Evolutionary conservation across 2,888 invertebrate genomes (phyloP), one percentile per base, ranked within the genome.

Genomic region (Gari tellinella): DNA sequence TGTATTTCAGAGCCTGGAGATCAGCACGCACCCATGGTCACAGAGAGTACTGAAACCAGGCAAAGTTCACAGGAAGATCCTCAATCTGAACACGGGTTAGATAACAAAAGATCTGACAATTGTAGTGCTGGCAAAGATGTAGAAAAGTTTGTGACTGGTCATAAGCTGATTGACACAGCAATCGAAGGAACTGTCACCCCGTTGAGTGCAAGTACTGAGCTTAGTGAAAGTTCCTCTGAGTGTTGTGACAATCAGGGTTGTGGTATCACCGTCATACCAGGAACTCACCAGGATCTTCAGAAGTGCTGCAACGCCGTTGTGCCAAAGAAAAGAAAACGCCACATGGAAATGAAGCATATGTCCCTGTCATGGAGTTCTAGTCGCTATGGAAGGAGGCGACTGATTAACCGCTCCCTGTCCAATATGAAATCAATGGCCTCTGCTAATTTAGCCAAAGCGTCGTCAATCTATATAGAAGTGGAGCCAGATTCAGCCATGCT

Each of bases 221-320:
- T n/a, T n/a, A n/a, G n/a, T n/a, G n/a, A n/a, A n/a, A n/a, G n/a
- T n/a, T n/a, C 40, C 10, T 7, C n/a, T 17, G 66, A 52, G 17
- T 88, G 88, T 65, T 88, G 88, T 66, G 74, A 79, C 45, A 80
- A 72, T 55, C 80, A 84, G 58, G 85, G 85, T 7, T 88, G 88
- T 74, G 84, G 87, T 12, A 80, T 87, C 10, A 88, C 85, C 3
- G 76, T 88, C 3, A 86, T 87, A 67, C 89, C 88, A 10, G 85
- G 81, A 2, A 84, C 86, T 7, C 85, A 86, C 52, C 84, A 86
- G 55, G 64, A 70, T 7, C 80, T 85, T 1, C 84, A 86, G 53
- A 87, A 89, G 57, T 90, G 90, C 67, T 90, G 90, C 77, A 88
- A 83, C 72, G 85, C 89, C 5, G 86, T 90, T 7, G 80, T 90